Percentiles rank a stretch among this genome's conserved stretches.
phyloP scores from a whole-genome alignment of 2,113 vertebrate genomes.

The Cairina moschata region DNA sequence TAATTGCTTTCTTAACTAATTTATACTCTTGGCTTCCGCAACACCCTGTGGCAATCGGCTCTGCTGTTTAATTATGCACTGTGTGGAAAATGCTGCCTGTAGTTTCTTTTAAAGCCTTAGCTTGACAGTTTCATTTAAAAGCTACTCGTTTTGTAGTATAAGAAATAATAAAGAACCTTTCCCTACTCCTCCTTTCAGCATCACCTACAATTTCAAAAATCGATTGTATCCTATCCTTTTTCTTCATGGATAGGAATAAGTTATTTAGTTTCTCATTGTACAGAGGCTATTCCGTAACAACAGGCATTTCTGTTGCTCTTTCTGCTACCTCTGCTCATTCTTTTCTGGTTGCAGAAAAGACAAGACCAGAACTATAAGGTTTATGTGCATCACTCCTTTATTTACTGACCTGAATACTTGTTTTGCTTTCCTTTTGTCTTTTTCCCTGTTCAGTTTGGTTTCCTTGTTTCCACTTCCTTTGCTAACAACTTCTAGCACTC shows the following conservation, averaged over 20 bases:
- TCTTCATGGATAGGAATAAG: neutral
- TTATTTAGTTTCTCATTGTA: neutral
- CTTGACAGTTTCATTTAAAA: conserved; percentile 26
- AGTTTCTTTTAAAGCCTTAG: neutral
- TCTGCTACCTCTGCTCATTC: neutral
- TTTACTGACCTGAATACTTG: neutral
- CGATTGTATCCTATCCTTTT: neutral
- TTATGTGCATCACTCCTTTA: neutral
- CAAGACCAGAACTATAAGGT: neutral
- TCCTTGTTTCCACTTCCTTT: neutral
- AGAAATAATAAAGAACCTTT: neutral
- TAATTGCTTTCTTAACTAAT: conserved; percentile 26
- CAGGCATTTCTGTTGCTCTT: neutral
- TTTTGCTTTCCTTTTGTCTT: neutral
- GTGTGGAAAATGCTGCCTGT: neutral
- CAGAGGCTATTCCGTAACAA: neutral
- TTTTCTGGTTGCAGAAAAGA: neutral
- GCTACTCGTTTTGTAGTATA: neutral
- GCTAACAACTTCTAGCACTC: neutral
- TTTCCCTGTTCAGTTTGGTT: neutral
- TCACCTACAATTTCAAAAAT: neutral
- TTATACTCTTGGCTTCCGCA: neutral
- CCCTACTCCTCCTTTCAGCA: neutral
- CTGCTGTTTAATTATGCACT: conserved; percentile 8
- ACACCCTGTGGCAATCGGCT: conserved; percentile 1